Base-by-base conservation (phyloP, 2,113 vertebrate genomes). In the Poeciliopsis prolifica region DNA sequence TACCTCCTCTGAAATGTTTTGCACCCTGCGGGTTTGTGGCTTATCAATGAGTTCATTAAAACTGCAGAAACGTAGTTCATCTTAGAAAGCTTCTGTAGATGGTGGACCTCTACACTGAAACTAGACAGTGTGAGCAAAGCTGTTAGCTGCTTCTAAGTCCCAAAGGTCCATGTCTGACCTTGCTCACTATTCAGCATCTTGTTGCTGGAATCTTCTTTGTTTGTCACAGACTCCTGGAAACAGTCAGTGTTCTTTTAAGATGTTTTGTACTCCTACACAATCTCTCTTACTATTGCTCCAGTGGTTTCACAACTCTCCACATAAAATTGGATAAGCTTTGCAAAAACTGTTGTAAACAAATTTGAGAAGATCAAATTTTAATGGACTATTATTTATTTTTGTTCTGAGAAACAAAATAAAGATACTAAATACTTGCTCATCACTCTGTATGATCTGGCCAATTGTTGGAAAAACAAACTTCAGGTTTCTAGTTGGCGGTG, bases 111-210 rank as follows among this genome's bases (percentile, higher is more conserved):
- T 31, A 29, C 17, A 24, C 19, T 48, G 28, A 48, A 17, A 30
- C 6, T 48, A 29, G 13, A 48, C 35, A 51, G 17, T 15, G 14
- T 48, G 8, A 30, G 17, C 13, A 3, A 29, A 19, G 26, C 42
- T 26, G 22, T 48, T 22, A 48, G 40, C 29, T 48, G 40, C 40
- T 44, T 68, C 29, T 15, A 44, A 44, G 10, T 44, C 37, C 37
- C 37, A 29, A 37, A 4, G 3, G 40, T 30, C 48, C 13, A n/a
- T 68, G 10, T 28, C 6, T 68, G 26, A 29, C n/a, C 28, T 73
- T 82, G 75, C 71, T 79, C 67, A 74, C 61, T 72, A 86, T 81
- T 79, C 81, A 64, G 64, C 44, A 28, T 19, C 26, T 48, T 48
- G 28, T 17, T 29, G 29, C 44, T 48, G 11, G 17, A n/a, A 42